These are phyloP conservation scores for Siniperca undulata DNA, from an alignment of 2,797 vertebrate genomes.

Conservation along the genomic window DNA sequence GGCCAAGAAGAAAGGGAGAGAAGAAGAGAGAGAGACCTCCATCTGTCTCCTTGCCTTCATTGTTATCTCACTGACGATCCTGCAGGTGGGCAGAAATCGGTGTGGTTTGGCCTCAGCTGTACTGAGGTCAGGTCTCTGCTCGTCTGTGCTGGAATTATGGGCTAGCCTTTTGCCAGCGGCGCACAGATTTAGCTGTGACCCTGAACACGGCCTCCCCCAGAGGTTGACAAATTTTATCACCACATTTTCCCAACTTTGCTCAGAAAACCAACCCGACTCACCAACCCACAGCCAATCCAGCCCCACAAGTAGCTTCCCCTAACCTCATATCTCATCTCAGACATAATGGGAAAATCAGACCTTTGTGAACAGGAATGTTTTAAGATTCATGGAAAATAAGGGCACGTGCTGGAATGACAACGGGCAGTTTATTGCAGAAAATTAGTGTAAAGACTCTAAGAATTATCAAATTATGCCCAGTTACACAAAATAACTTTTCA, in stretches of 20 bases:
- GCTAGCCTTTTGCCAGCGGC: conserved; percentile 87
- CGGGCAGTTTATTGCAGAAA: conserved; percentile 44
- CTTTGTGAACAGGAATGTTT: conserved; percentile 75
- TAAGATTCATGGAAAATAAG: conserved; percentile 78
- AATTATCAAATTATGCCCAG: conserved; percentile 13
- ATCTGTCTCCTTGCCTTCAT: conserved; percentile 74
- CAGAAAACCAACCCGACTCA: conserved; percentile 56
- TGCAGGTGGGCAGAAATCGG: conserved; percentile 86
- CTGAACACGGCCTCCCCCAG: conserved; percentile 87
- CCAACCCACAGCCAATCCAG: conserved; percentile 60
- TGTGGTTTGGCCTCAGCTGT: conserved; percentile 80
- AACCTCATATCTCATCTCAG: conserved; percentile 78
- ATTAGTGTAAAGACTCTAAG: conserved; percentile 7
- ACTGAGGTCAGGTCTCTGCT: conserved; percentile 85
- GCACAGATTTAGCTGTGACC: conserved; percentile 91
- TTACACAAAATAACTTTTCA: neutral
- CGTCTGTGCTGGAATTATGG: conserved; percentile 91
- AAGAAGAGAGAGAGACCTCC: conserved; percentile 24
- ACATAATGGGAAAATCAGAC: conserved; percentile 80
- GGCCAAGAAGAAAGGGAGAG: conserved; percentile 60
- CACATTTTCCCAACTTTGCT: conserved; percentile 88
- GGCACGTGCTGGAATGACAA: conserved; percentile 49
- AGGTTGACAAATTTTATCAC: conserved; percentile 90
- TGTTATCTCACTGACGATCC: conserved; percentile 85
- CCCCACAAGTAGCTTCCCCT: conserved; percentile 65